Evolutionary conservation across 2,888 invertebrate genomes (phyloP).

Genomic region (Anarsia innoxiella): DNA sequence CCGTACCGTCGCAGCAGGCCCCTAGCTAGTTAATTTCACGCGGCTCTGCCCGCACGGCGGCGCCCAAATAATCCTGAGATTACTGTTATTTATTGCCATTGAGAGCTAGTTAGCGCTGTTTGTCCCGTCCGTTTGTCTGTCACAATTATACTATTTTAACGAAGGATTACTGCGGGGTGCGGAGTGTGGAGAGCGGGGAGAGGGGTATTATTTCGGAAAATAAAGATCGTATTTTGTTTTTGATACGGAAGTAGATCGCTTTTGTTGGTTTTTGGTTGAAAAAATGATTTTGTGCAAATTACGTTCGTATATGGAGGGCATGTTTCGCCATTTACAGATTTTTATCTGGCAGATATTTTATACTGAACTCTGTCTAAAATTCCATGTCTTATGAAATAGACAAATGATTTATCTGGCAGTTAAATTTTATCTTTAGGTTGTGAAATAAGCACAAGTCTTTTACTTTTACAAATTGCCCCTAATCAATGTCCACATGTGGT

Average conservation of each 20-base stretch:
- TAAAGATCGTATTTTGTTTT: constrained; percentile 1
- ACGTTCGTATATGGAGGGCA: neutral
- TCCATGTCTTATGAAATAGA: too few relatives aligned
- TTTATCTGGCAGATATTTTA: too few relatives aligned
- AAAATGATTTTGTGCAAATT: neutral
- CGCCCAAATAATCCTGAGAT: constrained; percentile 28
- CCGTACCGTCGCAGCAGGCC: neutral
- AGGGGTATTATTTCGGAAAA: constrained; percentile 9
- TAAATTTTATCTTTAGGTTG: too few relatives aligned
- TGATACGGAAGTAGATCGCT: neutral
- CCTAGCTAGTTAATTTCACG: constrained; percentile 31
- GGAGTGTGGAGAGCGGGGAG: neutral
- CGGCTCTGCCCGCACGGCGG: constrained; percentile 25
- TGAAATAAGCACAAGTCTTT: too few relatives aligned
- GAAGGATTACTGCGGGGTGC: constrained; percentile 12
- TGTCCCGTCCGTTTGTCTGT: constrained; percentile 20
- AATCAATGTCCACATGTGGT: too few relatives aligned
- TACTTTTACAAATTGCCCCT: too few relatives aligned
- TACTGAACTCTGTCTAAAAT: too few relatives aligned
- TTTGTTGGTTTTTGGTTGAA: neutral
- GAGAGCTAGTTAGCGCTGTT: constrained; percentile 27
- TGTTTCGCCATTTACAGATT: too few relatives aligned
- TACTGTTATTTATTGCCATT: constrained; percentile 35
- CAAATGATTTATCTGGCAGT: too few relatives aligned
- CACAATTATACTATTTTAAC: constrained; percentile 24